Evolutionary conservation across 2,113 vertebrate genomes (phyloP).

Genomic region (Sciurus niger): DNA sequence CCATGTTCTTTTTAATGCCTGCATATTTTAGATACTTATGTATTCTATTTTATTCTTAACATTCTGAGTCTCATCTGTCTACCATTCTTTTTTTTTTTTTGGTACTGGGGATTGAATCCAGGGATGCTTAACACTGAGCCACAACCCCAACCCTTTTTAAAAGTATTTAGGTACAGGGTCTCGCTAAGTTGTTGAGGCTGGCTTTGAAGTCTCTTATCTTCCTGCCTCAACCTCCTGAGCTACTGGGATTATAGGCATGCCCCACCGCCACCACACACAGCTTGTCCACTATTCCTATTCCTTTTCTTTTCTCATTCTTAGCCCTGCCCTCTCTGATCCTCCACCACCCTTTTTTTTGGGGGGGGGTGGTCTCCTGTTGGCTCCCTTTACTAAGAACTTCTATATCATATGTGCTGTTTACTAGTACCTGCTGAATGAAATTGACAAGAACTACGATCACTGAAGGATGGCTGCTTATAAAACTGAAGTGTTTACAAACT

Average conservation of each 20-base stretch:
- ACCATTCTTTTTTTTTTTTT: too few relatives aligned
- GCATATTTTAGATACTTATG: too few relatives aligned
- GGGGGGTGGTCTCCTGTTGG: background rate
- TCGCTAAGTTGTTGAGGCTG: too few relatives aligned
- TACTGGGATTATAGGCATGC: background rate
- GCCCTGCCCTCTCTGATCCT: background rate
- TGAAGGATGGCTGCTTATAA: background rate
- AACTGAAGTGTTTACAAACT: slow-evolving; percentile 1
- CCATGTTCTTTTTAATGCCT: too few relatives aligned
- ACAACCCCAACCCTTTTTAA: too few relatives aligned
- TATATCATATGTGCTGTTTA: background rate
- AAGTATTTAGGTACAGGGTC: too few relatives aligned
- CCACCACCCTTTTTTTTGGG: background rate
- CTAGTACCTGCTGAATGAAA: background rate
- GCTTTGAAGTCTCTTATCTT: too few relatives aligned
- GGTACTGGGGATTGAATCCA: too few relatives aligned
- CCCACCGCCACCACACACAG: background rate
- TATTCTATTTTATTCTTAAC: too few relatives aligned
- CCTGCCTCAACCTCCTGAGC: too few relatives aligned
- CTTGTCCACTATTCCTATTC: background rate
- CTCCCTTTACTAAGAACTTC: background rate
- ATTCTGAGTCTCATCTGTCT: too few relatives aligned
- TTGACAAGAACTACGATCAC: background rate
- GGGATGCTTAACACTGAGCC: too few relatives aligned
- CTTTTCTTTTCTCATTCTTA: background rate